Evolutionary conservation across 1,140 invertebrate genomes (phyloP).

Genomic region (Ostrea edulis): DNA sequence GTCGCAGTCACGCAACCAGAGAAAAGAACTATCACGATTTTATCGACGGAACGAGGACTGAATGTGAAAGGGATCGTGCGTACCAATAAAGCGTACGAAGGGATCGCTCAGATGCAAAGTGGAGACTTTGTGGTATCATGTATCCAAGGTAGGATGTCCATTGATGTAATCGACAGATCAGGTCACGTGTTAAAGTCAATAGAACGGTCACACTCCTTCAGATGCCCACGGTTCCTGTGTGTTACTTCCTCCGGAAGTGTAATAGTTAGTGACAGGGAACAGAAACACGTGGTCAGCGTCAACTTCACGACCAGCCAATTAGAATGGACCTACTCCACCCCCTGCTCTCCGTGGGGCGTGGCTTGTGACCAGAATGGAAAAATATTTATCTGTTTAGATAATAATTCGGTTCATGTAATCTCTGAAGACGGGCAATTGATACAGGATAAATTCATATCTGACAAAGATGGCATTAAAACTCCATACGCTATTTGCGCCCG

Average conservation of each 20-base stretch:
- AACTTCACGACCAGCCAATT: conserved; percentile 47
- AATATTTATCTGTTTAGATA: conserved; percentile 53
- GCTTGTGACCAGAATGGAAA: conserved; percentile 47
- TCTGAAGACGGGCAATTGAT: conserved; percentile 51
- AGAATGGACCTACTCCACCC: conserved; percentile 54
- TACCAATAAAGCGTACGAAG: conserved; percentile 55
- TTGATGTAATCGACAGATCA: conserved; percentile 48
- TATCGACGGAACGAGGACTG: conserved; percentile 41
- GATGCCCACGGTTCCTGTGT: conserved; percentile 49
- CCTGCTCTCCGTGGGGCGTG: conserved; percentile 53
- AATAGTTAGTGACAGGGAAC: conserved; percentile 54
- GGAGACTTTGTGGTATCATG: conserved; percentile 53
- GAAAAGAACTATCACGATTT: conserved; percentile 41
- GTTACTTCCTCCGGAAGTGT: conserved; percentile 48
- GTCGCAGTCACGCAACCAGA: conserved; percentile 56
- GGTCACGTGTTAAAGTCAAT: conserved; percentile 51
- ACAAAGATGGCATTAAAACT: conserved; percentile 52
- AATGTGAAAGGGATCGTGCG: conserved; percentile 36
- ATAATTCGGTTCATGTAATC: conserved; percentile 51
- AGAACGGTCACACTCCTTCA: conserved; percentile 50
- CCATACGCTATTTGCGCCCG: conserved; percentile 53
- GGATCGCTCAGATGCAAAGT: conserved; percentile 47
- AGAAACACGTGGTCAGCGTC: conserved; percentile 53
- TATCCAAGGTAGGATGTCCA: conserved; percentile 43
- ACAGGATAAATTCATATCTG: conserved; percentile 46